Evolutionary conservation across 2,888 invertebrate genomes (phyloP), one percentile per base, ranked within the genome.

Genomic region (Lasiommata megera): DNA sequence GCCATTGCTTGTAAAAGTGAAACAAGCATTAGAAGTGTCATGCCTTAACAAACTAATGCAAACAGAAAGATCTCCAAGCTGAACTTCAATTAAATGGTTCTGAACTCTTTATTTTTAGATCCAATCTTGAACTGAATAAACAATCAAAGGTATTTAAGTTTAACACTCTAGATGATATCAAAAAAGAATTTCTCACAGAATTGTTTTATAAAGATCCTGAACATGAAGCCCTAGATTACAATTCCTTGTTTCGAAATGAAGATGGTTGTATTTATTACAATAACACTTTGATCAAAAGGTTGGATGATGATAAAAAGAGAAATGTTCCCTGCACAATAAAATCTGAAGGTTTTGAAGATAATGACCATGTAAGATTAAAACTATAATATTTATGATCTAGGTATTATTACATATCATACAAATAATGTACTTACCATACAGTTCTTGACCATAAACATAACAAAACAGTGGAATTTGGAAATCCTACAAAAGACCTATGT

Each of bases 81-180:
- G n/a, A n/a, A n/a, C n/a, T n/a, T n/a, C n/a, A n/a, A n/a, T n/a
- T 23, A 3, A 23, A 23, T 23, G 5, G 5, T 23, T 23, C 6
- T n/a, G n/a, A 29, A 8, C 3, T 61, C 18, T 58, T 52, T 51
- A 56, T 60, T 70, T 68, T 52, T 60, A 84, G 84, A 46, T 77
- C 80, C 36, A 68, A 82, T 63, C 66, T 67, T 48, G 54, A 67
- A 48, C 56, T 83, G 31, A 70, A 69, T 60, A 64, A 72, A 61
- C 63, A 65, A 41, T 11, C 64, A 5, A 83, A 76, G 52, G 70
- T 67, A 60, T 68, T 82, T 6, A 63, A 61, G 44, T 84, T 84
- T 60, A 69, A 71, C 56, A 75, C 77, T 48, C 65, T 84, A 40
- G 50, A 69, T 58, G 84, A 84, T 28, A 64, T 82, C 0, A 77